phyloP scores from a whole-genome alignment of 2,797 vertebrate species.

The Takifugu rubripes region DNA sequence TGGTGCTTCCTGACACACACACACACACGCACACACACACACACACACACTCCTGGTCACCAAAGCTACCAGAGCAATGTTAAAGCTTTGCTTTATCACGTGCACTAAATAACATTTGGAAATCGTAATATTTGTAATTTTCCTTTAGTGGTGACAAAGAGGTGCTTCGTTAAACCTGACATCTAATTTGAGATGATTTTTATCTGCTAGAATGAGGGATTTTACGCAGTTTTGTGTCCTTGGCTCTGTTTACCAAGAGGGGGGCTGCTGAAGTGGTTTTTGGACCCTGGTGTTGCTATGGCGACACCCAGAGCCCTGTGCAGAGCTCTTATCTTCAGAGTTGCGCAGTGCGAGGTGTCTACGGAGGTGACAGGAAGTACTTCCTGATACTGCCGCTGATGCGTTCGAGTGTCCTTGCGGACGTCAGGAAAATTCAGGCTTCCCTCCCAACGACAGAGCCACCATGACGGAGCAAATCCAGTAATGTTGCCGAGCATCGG shows the following conservation, averaged over 20 bases:
- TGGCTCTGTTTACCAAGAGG: slow-evolving; percentile 8
- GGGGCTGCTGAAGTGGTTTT: slow-evolving; percentile 26
- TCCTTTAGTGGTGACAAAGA: too few relatives aligned
- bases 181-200: not conserved
- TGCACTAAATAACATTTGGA: too few relatives aligned
- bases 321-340: slow-evolving; percentile 28
- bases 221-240: not conserved
- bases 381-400: not conserved
- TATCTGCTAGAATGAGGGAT: not conserved
- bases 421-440: not conserved
- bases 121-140: too few relatives aligned
- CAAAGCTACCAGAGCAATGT: slow-evolving; percentile 34
- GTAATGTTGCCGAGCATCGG: not conserved
- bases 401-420: not conserved
- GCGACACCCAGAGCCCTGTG: slow-evolving; percentile 7
- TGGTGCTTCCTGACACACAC: slow-evolving; percentile 37
- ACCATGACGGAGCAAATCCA: not conserved
- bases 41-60: slow-evolving; percentile 16
- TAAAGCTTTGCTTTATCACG: slow-evolving; percentile 1
- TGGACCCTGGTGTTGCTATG: slow-evolving; percentile 40
- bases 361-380: slow-evolving; percentile 28
- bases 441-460: too few relatives aligned
- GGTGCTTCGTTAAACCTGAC: not conserved
- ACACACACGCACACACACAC: slow-evolving; percentile 17
- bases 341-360: slow-evolving; percentile 48